Conservation (phyloP, 2,113 vertebrate genomes). For the Macaca fascicularis region DNA sequence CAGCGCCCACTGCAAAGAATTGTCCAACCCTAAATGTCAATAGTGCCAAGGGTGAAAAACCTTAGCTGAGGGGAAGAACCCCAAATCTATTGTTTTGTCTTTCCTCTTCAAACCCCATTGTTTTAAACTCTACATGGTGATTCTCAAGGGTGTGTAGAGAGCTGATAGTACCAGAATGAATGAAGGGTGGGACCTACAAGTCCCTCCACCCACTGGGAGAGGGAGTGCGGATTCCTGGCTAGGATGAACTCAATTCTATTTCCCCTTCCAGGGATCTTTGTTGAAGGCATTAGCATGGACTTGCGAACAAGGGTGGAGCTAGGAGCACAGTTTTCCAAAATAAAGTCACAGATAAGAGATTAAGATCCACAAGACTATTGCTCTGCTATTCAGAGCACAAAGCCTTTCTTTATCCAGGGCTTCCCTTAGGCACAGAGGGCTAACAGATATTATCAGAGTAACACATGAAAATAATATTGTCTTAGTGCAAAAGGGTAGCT, state of each 20-base stretch:
- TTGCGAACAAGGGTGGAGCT: conserved; percentile 17
- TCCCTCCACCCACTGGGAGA: neutral
- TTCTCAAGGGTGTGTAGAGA: neutral
- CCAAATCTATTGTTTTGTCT: neutral
- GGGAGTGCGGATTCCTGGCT: neutral
- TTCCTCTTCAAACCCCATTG: conserved; percentile 14
- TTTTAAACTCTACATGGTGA: neutral
- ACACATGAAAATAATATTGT: neutral
- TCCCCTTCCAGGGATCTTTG: conserved; percentile 41
- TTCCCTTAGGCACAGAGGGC: neutral
- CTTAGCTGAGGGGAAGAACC: neutral
- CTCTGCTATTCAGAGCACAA: neutral
- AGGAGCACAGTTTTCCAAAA: conserved; percentile 57
- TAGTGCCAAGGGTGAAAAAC: neutral
- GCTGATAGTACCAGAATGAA: conserved; percentile 31
- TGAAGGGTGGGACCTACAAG: neutral
- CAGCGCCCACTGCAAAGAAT: neutral
- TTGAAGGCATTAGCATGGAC: conserved; percentile 4
- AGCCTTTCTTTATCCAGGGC: neutral
- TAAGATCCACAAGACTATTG: neutral
- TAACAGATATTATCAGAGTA: neutral
- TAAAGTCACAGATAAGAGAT: conserved; percentile 60
- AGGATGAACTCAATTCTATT: neutral
- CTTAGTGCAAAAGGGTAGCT: neutral
- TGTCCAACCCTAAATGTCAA: neutral